These are phyloP conservation scores for Zele albiditarsus DNA, from an alignment of 2,888 invertebrate species.

Conservation along the genomic window DNA sequence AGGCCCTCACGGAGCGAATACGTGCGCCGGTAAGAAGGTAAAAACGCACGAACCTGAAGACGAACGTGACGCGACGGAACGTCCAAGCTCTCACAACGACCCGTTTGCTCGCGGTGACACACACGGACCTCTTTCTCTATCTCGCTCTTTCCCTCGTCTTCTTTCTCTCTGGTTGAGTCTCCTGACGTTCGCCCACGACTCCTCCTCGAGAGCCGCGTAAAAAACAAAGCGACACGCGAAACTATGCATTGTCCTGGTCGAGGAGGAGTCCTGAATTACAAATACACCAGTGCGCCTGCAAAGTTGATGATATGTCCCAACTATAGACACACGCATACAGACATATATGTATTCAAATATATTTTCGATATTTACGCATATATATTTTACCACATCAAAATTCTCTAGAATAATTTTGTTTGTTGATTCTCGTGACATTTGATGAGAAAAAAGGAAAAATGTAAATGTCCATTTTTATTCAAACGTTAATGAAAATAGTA, in stretches of 20 bases:
- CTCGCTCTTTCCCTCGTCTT: slow-evolving; percentile 31
- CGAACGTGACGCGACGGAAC: slow-evolving; percentile 62
- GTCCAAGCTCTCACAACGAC: slow-evolving; percentile 51
- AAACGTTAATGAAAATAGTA: too few relatives aligned
- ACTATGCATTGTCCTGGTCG: slow-evolving; percentile 64
- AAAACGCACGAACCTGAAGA: slow-evolving; percentile 57
- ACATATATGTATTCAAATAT: not conserved
- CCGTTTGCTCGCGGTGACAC: slow-evolving; percentile 52
- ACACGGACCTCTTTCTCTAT: slow-evolving; percentile 44
- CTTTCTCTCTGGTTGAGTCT: slow-evolving; percentile 26
- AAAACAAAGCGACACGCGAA: slow-evolving; percentile 63
- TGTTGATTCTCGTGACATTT: not conserved
- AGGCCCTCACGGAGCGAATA: slow-evolving; percentile 58
- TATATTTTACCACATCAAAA: not conserved
- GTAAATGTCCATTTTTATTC: too few relatives aligned
- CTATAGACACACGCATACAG: slow-evolving; percentile 7
- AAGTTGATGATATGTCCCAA: slow-evolving; percentile 43
- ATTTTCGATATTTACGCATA: not conserved
- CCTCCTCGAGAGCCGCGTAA: slow-evolving; percentile 53
- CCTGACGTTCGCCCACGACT: slow-evolving; percentile 61
- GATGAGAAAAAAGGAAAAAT: too few relatives aligned
- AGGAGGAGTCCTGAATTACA: slow-evolving; percentile 65
- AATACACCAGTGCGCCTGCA: slow-evolving; percentile 47
- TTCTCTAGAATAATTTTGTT: not conserved
- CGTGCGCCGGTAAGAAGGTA: slow-evolving; percentile 57